phyloP scores from a whole-genome alignment of 2,888 invertebrate genomes.

The Pasiphila rectangulata region DNA sequence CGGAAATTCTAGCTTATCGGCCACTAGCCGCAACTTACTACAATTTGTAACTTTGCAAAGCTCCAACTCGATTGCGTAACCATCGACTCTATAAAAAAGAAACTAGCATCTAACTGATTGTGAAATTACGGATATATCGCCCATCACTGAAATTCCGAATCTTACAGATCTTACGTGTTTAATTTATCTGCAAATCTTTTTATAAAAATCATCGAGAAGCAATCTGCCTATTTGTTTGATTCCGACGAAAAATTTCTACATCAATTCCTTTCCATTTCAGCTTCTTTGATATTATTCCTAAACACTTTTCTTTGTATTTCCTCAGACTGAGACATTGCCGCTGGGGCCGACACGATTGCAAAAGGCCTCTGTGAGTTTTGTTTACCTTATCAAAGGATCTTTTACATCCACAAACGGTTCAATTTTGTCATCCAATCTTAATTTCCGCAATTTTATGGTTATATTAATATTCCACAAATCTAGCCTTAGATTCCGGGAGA shows the following conservation, averaged over 20 bases:
- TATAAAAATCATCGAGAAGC: too few species aligned
- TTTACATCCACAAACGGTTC: slow-evolving; percentile 43
- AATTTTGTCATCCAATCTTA: slow-evolving; percentile 39
- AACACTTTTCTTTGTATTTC: slow-evolving; percentile 43
- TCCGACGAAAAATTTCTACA: slow-evolving; percentile 8
- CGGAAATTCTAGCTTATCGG: too few species aligned
- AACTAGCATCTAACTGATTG: too few species aligned
- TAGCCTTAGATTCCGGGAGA: not conserved
- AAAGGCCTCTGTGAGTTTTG: slow-evolving; percentile 35
- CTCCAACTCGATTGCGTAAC: too few species aligned
- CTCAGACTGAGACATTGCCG: slow-evolving; percentile 30
- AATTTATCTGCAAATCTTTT: too few species aligned
- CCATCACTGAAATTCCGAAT: too few species aligned
- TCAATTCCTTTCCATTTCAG: slow-evolving; percentile 5
- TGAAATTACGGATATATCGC: too few species aligned
- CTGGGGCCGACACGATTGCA: slow-evolving; percentile 27
- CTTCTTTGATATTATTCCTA: slow-evolving; percentile 31
- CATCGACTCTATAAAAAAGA: too few species aligned
- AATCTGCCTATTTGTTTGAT: slow-evolving; percentile 2
- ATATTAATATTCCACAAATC: not conserved
- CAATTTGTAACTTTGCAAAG: too few species aligned
- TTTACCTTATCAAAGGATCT: slow-evolving; percentile 48
- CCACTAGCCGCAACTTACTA: too few species aligned
- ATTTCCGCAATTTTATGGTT: slow-evolving; percentile 11
- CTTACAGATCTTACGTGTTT: too few species aligned